Base-by-base conservation (phyloP, 2,113 vertebrate species). In the Aplodontia rufa region DNA sequence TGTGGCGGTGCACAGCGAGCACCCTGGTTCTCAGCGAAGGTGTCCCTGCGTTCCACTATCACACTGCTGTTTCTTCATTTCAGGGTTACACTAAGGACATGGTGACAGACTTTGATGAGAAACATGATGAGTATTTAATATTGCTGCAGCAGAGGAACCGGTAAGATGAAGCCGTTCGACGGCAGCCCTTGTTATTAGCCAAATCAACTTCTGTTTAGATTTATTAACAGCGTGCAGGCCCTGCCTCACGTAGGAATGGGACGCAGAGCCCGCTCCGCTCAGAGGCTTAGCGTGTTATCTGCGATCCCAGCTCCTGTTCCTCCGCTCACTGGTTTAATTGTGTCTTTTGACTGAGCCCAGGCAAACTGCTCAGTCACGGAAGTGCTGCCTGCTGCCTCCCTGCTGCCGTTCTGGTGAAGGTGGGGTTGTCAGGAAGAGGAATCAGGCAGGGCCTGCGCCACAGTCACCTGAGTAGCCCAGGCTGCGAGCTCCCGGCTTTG, bases 41-140 rank as follows among this genome's bases (percentile, higher is more conserved):
- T 62, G 84, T 49, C 7, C 37, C 3, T 81, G 45, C 55, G 6
- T 92, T 71, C 89, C 5, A 16, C 3, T 24, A 11, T 97, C 95
- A 93, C 89, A 91, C 71, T 32, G 85, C 72, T 98, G 90, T 90
- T 97, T 97, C 71, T 97, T 93, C 93, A 47, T 98, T 99, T 94
- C 97, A 98, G 98, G 96, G 97, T 95, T 97, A 90, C 97, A 78
- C 96, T 97, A 98, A 98, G 97, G 98, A 96, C 96, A 98, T 98
- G 97, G 98, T 98, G 97, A 98, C 99, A 93, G 98, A 99, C 98
- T 99, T 99, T 91, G 99, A 99, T 97, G 99, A 99, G 98, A 99
- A 99, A 96, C 99, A 99, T 95, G 99, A 99, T 92, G 99, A 99
- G 98, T 99, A 99, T 99, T 99, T 99, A 99, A 99, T 99, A 97